A percentile compares a stretch with the other conserved stretches of the same genome.
These are phyloP conservation scores for Tanytarsus gracilentus DNA, from an alignment of 2,888 invertebrate genomes.

Conservation along the genomic window DNA sequence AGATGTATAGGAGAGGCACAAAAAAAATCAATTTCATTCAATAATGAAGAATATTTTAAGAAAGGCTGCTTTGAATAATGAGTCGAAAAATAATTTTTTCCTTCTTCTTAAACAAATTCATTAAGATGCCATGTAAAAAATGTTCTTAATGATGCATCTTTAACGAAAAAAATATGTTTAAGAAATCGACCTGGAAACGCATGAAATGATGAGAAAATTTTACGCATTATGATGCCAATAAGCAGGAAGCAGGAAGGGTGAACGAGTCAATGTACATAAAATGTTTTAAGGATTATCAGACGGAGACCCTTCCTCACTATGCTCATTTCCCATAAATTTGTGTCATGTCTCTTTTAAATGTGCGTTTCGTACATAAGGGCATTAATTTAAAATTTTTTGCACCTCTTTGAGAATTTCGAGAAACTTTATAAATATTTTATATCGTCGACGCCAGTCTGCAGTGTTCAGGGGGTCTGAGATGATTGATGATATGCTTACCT, in stretches of 20 bases:
- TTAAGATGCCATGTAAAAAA: background rate
- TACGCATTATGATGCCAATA: background rate
- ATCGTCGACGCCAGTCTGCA: background rate
- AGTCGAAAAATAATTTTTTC: too few species aligned
- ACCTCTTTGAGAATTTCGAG: too few species aligned
- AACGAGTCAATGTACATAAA: background rate
- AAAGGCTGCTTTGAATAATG: too few species aligned
- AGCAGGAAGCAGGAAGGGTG: slow-evolving; percentile 4
- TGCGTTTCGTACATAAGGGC: background rate
- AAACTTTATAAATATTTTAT: background rate
- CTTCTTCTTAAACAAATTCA: background rate
- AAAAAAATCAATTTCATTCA: too few species aligned
- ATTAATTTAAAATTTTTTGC: too few species aligned
- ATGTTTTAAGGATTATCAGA: background rate
- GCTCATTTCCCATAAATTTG: slow-evolving; percentile 16
- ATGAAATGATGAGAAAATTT: slow-evolving; percentile 6
- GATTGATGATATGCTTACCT: slow-evolving; percentile 55
- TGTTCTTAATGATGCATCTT: too few species aligned
- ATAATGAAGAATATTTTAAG: too few species aligned
- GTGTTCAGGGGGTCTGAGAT: background rate
- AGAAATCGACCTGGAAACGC: background rate
- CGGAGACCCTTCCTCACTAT: background rate
- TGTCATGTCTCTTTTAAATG: background rate
- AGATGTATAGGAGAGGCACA: too few species aligned
- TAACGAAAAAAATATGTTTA: background rate